Percentiles rank a stretch among this genome's conserved stretches.
phyloP scores from a whole-genome alignment of 1,140 invertebrate species.

The Diabrotica virgifera region DNA sequence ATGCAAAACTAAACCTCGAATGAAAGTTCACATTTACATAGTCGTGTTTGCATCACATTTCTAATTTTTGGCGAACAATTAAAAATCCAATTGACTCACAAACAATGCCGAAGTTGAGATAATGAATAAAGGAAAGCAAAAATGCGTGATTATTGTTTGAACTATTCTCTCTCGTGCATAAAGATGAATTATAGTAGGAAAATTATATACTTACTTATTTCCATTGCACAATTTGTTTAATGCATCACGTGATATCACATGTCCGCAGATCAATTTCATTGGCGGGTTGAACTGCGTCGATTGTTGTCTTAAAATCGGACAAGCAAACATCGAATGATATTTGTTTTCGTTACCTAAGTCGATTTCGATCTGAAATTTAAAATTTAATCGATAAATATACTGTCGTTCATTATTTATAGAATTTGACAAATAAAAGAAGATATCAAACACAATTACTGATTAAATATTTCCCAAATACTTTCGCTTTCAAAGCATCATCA shows the following conservation, averaged over 20 bases:
- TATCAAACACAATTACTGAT: too few relatives aligned
- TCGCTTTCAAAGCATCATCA: too few relatives aligned
- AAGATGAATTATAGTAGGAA: background rate
- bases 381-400: background rate
- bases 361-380: conserved; percentile 77
- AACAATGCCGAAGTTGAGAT: background rate
- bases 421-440: too few relatives aligned
- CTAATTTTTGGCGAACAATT: too few relatives aligned
- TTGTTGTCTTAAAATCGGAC: conserved; percentile 95
- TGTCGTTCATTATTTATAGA: background rate
- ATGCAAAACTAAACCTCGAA: too few relatives aligned
- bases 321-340: conserved; percentile 98
- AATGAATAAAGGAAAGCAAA: conserved; percentile 12
- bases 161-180: background rate
- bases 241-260: conserved; percentile 97
- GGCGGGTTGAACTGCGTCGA: conserved; percentile 96
- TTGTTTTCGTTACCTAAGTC: conserved; percentile 81
- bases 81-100: too few relatives aligned
- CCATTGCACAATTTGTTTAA: conserved; percentile 90
- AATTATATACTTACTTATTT: conserved; percentile 71
- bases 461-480: too few relatives aligned
- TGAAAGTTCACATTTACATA: too few relatives aligned
- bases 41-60: too few relatives aligned
- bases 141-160: background rate
- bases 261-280: conserved; percentile 94